Percentiles rank a stretch among this genome's conserved stretches.
Evolutionary conservation across 2,888 invertebrate species (phyloP).

Genomic region (Priocnemis perturbator): DNA sequence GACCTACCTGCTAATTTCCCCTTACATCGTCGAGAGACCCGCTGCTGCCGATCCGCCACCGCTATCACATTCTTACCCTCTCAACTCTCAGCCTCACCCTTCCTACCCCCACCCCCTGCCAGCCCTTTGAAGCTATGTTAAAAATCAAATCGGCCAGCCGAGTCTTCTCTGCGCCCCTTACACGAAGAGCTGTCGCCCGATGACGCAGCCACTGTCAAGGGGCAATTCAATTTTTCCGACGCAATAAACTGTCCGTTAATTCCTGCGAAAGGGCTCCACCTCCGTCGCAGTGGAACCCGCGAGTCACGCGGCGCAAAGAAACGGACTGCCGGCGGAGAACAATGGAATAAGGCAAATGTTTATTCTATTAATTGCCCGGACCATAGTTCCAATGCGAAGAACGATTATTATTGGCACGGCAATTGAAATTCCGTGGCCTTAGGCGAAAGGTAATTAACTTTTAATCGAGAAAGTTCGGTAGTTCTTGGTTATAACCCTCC

Average conservation of each 20-base stretch:
- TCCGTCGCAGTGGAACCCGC: no score
- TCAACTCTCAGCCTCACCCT: conserved; percentile 2
- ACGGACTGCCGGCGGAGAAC: no score
- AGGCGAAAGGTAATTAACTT: conserved; percentile 70
- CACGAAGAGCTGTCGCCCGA: no score
- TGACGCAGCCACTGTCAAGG: no score
- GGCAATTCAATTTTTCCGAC: no score
- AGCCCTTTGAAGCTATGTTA: no score
- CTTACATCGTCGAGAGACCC: conserved; percentile 28
- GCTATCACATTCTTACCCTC: conserved; percentile 1
- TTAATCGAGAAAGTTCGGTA: conserved; percentile 69
- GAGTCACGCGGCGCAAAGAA: no score
- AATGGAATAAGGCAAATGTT: conserved; percentile 47
- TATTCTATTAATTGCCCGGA: conserved; percentile 56
- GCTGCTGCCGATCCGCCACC: no score
- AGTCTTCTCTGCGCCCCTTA: no score
- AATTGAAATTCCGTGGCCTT: conserved; percentile 70
- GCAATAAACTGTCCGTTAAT: no score
- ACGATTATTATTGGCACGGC: conserved; percentile 66
- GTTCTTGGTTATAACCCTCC: conserved; percentile 51
- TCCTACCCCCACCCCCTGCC: background rate
- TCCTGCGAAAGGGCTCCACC: no score
- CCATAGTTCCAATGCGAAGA: conserved; percentile 50
- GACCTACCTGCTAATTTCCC: conserved; percentile 35
- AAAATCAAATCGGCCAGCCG: no score